phyloP scores from a whole-genome alignment of 2,797 vertebrate genomes.

The Macroramphosus scolopax region DNA sequence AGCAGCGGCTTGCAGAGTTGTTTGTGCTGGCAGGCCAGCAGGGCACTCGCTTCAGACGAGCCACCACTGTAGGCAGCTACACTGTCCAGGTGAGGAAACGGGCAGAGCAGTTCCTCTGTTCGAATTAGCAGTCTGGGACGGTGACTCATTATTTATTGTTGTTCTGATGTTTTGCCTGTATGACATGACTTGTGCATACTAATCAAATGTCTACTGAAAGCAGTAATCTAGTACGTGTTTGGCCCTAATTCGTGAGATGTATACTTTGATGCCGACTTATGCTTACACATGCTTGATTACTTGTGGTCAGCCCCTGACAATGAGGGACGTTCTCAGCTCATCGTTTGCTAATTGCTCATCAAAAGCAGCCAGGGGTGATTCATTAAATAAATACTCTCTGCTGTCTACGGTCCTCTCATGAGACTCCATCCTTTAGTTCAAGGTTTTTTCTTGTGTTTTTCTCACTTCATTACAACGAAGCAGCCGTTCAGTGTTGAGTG shows the following conservation, averaged over 20 bases:
- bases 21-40: slow-evolving; percentile 91
- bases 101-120: slow-evolving; percentile 14
- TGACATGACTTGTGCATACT: too few relatives aligned
- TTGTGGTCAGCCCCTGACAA: slow-evolving; percentile 45
- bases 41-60: slow-evolving; percentile 75
- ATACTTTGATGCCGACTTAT: slow-evolving; percentile 36
- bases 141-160: slow-evolving; percentile 2
- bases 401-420: slow-evolving; percentile 10
- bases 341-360: slow-evolving; percentile 58
- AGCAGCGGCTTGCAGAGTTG: slow-evolving; percentile 91
- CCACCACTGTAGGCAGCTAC: slow-evolving; percentile 88
- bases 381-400: slow-evolving; percentile 18
- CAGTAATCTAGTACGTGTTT: slow-evolving; percentile 23
- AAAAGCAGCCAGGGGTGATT: slow-evolving; percentile 53
- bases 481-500: too few relatives aligned
- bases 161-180: too few relatives aligned
- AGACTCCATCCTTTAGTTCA: too few relatives aligned
- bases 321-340: slow-evolving; percentile 44
- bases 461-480: slow-evolving; percentile 6
- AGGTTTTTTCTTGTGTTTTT: not conserved
- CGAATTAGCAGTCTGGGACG: slow-evolving; percentile 23
- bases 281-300: slow-evolving; percentile 22
- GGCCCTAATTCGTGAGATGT: slow-evolving; percentile 44
- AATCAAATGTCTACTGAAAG: slow-evolving; percentile 20
- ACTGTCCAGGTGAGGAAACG: slow-evolving; percentile 85